Conservation (phyloP, 2,797 vertebrate genomes). For the Phaenicophaeus curvirostris region DNA sequence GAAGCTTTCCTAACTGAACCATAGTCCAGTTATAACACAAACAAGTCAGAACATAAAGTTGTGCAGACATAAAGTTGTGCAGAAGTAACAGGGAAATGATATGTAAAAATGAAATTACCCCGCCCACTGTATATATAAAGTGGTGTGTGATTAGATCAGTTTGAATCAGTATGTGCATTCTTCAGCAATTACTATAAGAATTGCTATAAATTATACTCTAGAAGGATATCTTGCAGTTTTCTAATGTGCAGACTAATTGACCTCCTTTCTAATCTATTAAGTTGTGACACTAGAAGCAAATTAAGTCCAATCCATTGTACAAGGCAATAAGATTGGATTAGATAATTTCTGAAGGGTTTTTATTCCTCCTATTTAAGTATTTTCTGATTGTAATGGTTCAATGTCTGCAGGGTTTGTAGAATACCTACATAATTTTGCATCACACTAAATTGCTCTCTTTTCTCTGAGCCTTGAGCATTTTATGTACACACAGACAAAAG, state of each 20-base stretch:
- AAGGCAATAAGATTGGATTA: not conserved
- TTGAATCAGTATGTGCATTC: not conserved
- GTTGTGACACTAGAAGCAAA: not conserved
- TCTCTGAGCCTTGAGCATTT: not conserved
- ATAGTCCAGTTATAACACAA: rapidly evolving
- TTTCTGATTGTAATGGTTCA: not conserved
- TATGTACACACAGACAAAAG: not conserved
- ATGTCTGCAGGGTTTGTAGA: not conserved
- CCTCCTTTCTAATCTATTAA: not conserved
- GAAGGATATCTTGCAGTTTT: not conserved
- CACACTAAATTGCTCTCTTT: not conserved
- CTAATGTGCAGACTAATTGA: not conserved
- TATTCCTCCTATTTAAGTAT: not conserved
- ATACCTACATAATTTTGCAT: not conserved
- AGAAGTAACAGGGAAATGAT: not conserved
- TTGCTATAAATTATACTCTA: not conserved
- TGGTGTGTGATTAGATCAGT: not conserved
- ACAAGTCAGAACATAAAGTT: not conserved
- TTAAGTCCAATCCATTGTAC: not conserved
- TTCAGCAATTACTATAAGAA: not conserved
- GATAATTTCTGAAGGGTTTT: not conserved
- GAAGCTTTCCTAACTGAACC: not conserved
- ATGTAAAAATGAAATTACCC: not conserved
- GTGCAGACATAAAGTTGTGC: not conserved
- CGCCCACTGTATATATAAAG: not conserved